A percentile compares a stretch with the other conserved stretches of the same genome.
phyloP scores from a whole-genome alignment of 2,113 vertebrate genomes.

The Mesembrinibis cayennensis region DNA sequence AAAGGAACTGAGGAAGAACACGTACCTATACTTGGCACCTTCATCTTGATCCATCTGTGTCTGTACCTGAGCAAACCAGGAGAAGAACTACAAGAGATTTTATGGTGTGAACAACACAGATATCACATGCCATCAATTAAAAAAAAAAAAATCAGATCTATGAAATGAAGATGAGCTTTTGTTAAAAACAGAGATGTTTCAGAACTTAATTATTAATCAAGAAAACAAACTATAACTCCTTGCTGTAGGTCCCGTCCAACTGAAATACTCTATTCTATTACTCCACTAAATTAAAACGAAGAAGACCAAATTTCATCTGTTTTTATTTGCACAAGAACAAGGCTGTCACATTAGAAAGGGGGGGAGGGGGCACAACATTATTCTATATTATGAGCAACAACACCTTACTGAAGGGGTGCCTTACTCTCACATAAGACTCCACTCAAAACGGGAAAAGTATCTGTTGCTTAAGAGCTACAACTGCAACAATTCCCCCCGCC shows the following conservation, averaged over 20 bases:
- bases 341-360: background rate
- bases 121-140: background rate
- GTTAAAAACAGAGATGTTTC: background rate
- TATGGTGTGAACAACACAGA: slow-evolving; percentile 7
- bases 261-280: background rate
- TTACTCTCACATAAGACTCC: background rate
- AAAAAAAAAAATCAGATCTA: background rate
- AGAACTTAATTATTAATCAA: background rate
- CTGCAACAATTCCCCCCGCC: rapidly evolving
- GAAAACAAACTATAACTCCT: background rate
- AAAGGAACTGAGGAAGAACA: slow-evolving; percentile 15
- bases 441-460: background rate
- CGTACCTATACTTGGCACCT: slow-evolving; percentile 89
- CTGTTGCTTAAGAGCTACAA: background rate
- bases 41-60: slow-evolving; percentile 94
- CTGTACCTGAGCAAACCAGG: slow-evolving; percentile 95
- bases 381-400: background rate
- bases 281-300: background rate
- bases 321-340: background rate
- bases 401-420: background rate
- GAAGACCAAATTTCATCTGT: background rate
- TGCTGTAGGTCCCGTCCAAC: background rate
- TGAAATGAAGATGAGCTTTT: background rate
- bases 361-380: rapidly evolving
- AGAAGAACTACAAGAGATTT: slow-evolving; percentile 88